Conservation (phyloP, 2,797 vertebrate species). For the Molossus molossus region DNA sequence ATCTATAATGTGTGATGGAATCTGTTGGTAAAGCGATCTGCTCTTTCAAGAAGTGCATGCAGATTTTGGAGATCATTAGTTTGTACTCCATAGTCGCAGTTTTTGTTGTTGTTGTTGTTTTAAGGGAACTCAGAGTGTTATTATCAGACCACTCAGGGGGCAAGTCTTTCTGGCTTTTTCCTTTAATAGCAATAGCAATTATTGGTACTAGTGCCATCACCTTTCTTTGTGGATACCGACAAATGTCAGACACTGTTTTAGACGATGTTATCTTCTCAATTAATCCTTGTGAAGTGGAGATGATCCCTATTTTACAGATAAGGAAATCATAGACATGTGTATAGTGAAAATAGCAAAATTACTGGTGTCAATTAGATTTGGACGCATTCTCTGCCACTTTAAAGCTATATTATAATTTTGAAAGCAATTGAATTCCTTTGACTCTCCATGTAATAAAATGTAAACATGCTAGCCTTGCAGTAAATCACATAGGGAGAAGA, state of each 20-base stretch:
- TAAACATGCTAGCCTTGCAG: not conserved
- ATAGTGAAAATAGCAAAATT: slow-evolving; percentile 9
- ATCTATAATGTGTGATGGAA: slow-evolving; percentile 81
- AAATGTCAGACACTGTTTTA: not conserved
- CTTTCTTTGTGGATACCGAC: not conserved
- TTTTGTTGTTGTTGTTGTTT: not conserved
- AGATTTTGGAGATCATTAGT: slow-evolving; percentile 86
- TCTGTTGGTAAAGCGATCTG: slow-evolving; percentile 81
- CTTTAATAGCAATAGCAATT: not conserved
- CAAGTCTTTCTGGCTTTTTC: slow-evolving; percentile 9
- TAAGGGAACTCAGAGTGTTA: not conserved
- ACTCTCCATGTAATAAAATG: not conserved
- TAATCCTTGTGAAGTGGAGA: slow-evolving; percentile 7
- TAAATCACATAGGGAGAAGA: not conserved
- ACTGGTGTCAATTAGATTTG: not conserved
- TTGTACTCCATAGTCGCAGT: slow-evolving; percentile 73
- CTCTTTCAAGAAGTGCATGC: slow-evolving; percentile 85
- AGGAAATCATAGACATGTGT: not conserved
- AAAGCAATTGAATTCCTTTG: not conserved
- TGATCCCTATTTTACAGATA: not conserved
- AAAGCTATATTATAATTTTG: not conserved
- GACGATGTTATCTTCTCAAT: not conserved
- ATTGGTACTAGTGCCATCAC: not conserved
- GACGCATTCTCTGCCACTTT: not conserved
- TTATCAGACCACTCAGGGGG: not conserved